Conservation (phyloP, 2,888 invertebrate species). For the Epirrhoe alternata region DNA sequence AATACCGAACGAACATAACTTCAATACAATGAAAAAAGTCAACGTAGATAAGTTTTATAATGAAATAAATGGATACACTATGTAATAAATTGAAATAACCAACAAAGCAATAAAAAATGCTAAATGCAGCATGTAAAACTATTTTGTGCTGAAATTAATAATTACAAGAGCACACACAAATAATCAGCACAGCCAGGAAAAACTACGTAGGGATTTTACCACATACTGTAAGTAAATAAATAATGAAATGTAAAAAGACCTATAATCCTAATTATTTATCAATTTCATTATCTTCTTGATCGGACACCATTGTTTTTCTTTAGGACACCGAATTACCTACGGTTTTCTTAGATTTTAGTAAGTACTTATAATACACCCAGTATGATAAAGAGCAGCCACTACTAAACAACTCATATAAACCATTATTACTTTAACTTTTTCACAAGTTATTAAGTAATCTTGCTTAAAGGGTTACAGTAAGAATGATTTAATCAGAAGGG, state of each 20-base stretch:
- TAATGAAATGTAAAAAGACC: no score
- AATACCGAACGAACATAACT: constrained; percentile 53
- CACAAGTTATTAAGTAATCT: no score
- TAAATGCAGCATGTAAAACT: constrained; percentile 43
- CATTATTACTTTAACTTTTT: no score
- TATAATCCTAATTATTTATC: background rate
- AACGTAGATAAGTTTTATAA: constrained; percentile 40
- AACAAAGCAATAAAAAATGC: constrained; percentile 60
- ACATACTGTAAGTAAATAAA: background rate
- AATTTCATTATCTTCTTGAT: background rate
- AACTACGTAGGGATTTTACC: background rate
- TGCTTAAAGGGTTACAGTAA: no score
- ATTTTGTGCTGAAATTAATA: constrained; percentile 54
- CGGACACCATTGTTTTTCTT: no score
- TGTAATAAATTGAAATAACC: constrained; percentile 55
- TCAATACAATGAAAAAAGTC: constrained; percentile 38
- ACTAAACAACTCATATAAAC: no score
- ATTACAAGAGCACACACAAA: constrained; percentile 32
- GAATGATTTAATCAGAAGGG: no score
- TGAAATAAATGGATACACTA: constrained; percentile 46
- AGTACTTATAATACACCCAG: background rate
- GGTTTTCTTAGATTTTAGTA: no score
- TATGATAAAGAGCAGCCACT: background rate
- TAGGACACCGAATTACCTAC: no score
- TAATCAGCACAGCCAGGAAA: background rate